Evolutionary conservation across 2,888 invertebrate genomes (phyloP), one percentile per base, ranked within the genome.

Genomic region (Eretmocerus hayati): DNA sequence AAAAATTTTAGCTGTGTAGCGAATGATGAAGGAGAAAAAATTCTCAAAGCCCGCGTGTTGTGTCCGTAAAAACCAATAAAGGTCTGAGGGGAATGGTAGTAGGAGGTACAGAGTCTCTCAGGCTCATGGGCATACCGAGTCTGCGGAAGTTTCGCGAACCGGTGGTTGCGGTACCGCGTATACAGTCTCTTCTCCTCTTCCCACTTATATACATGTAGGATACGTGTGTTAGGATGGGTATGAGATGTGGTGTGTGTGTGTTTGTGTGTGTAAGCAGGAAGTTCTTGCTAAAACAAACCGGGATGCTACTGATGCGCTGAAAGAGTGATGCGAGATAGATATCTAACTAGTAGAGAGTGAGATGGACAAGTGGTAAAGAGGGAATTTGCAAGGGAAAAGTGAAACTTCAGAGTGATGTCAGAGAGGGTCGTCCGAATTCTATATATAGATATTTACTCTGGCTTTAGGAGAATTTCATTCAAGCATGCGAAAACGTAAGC

Each of bases 31-130:
- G 36, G 39, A 62, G 61, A 62, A 64, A 67, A 63, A 63, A 63
- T 63, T 65, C 61, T n/a, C n/a, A n/a, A n/a, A 62, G 60, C 62
- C 63, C n/a, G n/a, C n/a, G 60, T 59, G 62, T 59, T 59, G n/a
- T n/a, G 64, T 62, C 62, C 59, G 62, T 63, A 63, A 67, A 67
- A 68, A 68, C 67, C 66, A 66, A 67, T 67, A 67, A 67, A 66
- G 64, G 63, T 60, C 58, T 56, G 59, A 8, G 3, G 16, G n/a
- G n/a, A n/a, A n/a, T n/a, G n/a, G n/a, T n/a, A n/a, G n/a, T n/a
- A n/a, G n/a, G n/a, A n/a, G n/a, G n/a, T n/a, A n/a, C n/a, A n/a
- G n/a, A n/a, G n/a, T n/a, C n/a, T n/a, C n/a, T n/a, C n/a, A n/a
- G n/a, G n/a, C n/a, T n/a, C n/a, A 13, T 60, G 62, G 60, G 62